A percentile compares a stretch with the other conserved stretches of the same genome.
These are phyloP conservation scores for Notarius quadriscutis DNA, from an alignment of 2,113 vertebrate species.

Conservation along the genomic window DNA sequence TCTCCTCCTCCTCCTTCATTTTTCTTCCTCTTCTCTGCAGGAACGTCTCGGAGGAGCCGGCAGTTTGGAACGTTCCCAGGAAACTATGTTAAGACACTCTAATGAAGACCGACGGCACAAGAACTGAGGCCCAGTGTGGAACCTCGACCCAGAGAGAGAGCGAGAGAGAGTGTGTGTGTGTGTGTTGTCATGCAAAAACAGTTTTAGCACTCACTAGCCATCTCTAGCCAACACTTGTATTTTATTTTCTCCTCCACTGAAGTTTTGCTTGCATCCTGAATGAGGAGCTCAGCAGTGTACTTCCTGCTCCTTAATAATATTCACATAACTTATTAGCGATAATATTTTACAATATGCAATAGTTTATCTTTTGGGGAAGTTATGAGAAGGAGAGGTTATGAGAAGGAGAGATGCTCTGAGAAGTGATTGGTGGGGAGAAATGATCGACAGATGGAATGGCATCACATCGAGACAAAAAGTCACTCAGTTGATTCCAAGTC, in stretches of 20 bases:
- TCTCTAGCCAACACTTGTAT: slow-evolving; percentile 60
- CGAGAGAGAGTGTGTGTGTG: slow-evolving; percentile 36
- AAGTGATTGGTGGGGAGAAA: not conserved
- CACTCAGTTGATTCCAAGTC: not conserved
- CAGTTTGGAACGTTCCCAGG: slow-evolving; percentile 98
- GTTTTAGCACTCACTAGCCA: slow-evolving; percentile 74
- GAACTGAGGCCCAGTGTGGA: slow-evolving; percentile 58
- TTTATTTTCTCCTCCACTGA: slow-evolving; percentile 26
- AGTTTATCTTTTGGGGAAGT: not conserved
- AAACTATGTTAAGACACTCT: slow-evolving; percentile 98
- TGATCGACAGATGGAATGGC: not conserved
- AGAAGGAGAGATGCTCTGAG: not conserved
- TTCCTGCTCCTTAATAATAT: not conserved
- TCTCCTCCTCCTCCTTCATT: not conserved
- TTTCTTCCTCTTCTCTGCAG: slow-evolving; percentile 70
- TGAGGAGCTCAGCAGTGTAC: not conserved
- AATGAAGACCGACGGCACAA: slow-evolving; percentile 77
- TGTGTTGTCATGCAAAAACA: slow-evolving; percentile 64
- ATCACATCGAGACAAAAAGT: not conserved
- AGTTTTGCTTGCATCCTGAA: not conserved
- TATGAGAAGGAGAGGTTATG: no score
- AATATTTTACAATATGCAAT: slow-evolving; percentile 31
- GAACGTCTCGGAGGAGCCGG: slow-evolving; percentile 95
- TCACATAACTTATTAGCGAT: slow-evolving; percentile 26
- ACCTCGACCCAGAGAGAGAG: slow-evolving; percentile 55